A percentile compares a stretch with the other conserved stretches of the same genome.
These are phyloP conservation scores for Criorhina ranunculi DNA, from an alignment of 2,888 invertebrate species.

Conservation along the genomic window DNA sequence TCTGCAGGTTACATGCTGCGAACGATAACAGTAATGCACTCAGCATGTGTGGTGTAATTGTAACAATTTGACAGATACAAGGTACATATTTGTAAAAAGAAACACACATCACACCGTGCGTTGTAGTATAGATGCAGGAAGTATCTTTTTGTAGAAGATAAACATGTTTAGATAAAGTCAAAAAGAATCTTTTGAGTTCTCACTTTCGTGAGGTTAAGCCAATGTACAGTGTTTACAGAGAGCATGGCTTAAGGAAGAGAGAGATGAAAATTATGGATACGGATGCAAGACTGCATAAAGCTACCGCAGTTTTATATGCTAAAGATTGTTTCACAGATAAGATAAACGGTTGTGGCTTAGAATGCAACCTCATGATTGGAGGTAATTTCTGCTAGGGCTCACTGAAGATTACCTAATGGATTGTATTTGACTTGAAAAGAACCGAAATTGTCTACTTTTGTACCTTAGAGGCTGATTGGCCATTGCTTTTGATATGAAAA, in stretches of 20 bases:
- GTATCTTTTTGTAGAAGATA: conserved; percentile 60
- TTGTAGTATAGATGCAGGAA: conserved; percentile 58
- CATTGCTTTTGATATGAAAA: background rate
- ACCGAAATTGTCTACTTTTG: conserved; percentile 20
- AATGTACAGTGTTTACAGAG: background rate
- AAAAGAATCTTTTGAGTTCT: conserved; percentile 71
- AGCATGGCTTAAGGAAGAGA: conserved; percentile 55
- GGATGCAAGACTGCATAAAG: conserved; percentile 39
- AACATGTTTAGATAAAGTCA: conserved; percentile 73
- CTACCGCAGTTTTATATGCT: conserved; percentile 63
- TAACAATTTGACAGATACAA: conserved; percentile 69
- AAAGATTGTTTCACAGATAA: conserved; percentile 56
- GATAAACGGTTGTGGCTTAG: conserved; percentile 59
- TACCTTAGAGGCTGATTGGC: conserved; percentile 43
- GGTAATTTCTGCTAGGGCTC: conserved; percentile 19
- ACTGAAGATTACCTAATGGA: conserved; percentile 43
- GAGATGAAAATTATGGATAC: conserved; percentile 60
- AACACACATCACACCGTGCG: conserved; percentile 35
- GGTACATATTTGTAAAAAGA: conserved; percentile 41
- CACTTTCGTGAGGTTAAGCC: conserved; percentile 52
- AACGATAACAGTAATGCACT: conserved; percentile 42
- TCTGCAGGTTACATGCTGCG: conserved; percentile 26
- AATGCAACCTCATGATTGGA: conserved; percentile 46
- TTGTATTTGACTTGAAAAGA: conserved; percentile 45
- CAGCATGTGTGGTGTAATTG: conserved; percentile 62